These are phyloP conservation scores for Pavo muticus DNA, from an alignment of 2,113 vertebrate species.

Conservation along the genomic window DNA sequence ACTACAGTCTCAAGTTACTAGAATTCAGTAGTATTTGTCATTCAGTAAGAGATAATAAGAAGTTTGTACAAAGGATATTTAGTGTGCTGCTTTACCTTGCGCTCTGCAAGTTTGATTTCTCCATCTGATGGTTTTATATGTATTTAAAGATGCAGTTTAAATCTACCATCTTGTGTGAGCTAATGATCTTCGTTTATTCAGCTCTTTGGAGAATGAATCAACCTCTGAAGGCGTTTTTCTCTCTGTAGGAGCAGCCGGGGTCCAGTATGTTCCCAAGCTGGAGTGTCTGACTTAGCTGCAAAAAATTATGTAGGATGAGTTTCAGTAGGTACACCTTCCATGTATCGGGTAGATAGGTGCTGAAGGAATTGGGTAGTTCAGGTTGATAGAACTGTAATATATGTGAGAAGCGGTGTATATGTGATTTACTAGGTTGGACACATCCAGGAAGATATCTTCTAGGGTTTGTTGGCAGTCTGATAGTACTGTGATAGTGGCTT, in stretches of 20 bases:
- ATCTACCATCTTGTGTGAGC: not conserved
- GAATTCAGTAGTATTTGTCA: not conserved
- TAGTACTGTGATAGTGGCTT: not conserved
- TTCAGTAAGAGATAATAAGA: not conserved
- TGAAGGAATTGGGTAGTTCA: not conserved
- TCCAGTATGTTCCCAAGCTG: not conserved
- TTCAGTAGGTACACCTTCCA: not conserved
- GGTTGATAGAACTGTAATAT: not conserved
- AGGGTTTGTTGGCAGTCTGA: not conserved
- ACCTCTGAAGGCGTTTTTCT: not conserved
- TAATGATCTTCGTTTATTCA: not conserved
- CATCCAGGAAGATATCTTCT: not conserved
- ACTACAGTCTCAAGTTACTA: not conserved
- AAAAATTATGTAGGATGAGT: not conserved
- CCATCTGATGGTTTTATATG: not conserved
- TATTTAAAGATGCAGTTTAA: not conserved
- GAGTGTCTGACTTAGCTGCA: not conserved
- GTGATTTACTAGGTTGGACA: not conserved
- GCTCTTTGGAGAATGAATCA: accelerated
- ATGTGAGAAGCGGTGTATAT: not conserved
- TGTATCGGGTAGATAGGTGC: not conserved
- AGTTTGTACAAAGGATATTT: not conserved
- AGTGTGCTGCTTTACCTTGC: not conserved
- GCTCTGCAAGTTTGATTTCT: not conserved
- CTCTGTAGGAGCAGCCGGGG: not conserved